phyloP scores from a whole-genome alignment of 2,797 vertebrate genomes.

The Gymnoscopelus microlampas region DNA sequence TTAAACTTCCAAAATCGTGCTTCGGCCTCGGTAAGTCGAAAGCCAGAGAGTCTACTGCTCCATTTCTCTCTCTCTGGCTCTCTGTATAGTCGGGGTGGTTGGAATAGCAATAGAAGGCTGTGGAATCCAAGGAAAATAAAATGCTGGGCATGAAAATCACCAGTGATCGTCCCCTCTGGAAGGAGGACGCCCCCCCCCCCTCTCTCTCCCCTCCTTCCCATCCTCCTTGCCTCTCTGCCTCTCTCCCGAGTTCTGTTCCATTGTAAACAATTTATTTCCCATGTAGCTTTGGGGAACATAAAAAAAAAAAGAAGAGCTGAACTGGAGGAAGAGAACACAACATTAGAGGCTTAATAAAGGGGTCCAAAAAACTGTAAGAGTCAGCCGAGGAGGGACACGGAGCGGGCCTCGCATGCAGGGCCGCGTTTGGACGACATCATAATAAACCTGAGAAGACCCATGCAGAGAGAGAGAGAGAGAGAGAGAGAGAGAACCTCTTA shows the following conservation, averaged over 20 bases:
- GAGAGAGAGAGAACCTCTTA: constrained; percentile 38
- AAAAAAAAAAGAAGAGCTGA: constrained; percentile 36
- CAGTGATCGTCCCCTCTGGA: constrained; percentile 71
- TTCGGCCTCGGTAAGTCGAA: neutral
- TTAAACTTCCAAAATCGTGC: too few relatives aligned
- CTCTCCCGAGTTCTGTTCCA: constrained; percentile 60
- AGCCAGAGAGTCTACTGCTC: constrained; percentile 42
- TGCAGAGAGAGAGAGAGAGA: constrained; percentile 39
- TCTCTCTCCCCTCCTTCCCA: constrained; percentile 32
- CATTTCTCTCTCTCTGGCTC: constrained; percentile 42
- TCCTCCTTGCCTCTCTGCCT: constrained; percentile 45
- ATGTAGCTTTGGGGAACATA: constrained; percentile 66
- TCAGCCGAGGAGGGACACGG: constrained; percentile 21
- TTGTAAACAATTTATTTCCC: constrained; percentile 73
- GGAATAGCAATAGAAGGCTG: constrained; percentile 63
- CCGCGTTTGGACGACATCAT: too few relatives aligned
- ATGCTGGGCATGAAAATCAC: constrained; percentile 66
- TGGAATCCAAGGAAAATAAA: constrained; percentile 78
- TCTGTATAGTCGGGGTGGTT: constrained; percentile 45
- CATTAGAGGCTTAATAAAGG: constrained; percentile 50
- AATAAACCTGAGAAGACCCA: constrained; percentile 35
- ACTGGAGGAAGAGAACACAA: constrained; percentile 39
- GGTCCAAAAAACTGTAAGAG: constrained; percentile 1
- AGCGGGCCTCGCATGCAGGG: constrained; percentile 2
- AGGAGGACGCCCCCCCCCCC: constrained; percentile 40